A percentile compares a stretch with the other conserved stretches of the same genome.
Evolutionary conservation across 2,113 vertebrate species (phyloP).

Genomic region (Sitta europaea): DNA sequence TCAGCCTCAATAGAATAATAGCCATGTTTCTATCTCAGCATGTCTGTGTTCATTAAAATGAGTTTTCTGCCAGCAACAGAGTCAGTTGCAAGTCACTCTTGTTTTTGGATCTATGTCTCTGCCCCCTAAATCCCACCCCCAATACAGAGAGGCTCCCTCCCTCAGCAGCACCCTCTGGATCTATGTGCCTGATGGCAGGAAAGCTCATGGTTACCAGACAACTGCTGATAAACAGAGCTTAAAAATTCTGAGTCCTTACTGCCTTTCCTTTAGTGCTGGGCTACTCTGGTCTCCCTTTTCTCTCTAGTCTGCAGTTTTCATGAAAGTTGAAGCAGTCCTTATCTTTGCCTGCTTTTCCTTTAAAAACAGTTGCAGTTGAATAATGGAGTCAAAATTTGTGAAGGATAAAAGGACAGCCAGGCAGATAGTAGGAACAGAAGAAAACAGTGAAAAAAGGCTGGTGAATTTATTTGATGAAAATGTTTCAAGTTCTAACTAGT

Average conservation of each 20-base stretch:
- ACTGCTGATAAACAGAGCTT: not conserved
- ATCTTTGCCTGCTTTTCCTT: not conserved
- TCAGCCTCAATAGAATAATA: not conserved
- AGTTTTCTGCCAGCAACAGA: not conserved
- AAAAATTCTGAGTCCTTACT: not conserved
- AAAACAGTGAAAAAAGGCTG: not conserved
- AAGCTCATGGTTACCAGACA: not conserved
- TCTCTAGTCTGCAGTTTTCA: not conserved
- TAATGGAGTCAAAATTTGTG: not conserved
- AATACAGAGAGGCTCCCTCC: not conserved
- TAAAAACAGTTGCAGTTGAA: not conserved
- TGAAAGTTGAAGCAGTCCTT: not conserved
- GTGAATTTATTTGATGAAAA: not conserved
- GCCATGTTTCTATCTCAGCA: not conserved
- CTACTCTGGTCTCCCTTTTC: not conserved
- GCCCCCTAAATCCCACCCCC: not conserved
- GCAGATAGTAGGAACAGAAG: not conserved
- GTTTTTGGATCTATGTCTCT: not conserved
- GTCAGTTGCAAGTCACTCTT: not conserved
- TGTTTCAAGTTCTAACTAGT: not conserved
- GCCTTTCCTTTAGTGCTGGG: not conserved
- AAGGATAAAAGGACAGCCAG: not conserved
- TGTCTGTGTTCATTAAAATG: not conserved
- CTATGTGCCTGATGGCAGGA: fast-evolving
- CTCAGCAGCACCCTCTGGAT: not conserved